These are phyloP conservation scores for Hypocryptadius cinnamomeus DNA, from an alignment of 2,113 vertebrate genomes.

Conservation along the genomic window DNA sequence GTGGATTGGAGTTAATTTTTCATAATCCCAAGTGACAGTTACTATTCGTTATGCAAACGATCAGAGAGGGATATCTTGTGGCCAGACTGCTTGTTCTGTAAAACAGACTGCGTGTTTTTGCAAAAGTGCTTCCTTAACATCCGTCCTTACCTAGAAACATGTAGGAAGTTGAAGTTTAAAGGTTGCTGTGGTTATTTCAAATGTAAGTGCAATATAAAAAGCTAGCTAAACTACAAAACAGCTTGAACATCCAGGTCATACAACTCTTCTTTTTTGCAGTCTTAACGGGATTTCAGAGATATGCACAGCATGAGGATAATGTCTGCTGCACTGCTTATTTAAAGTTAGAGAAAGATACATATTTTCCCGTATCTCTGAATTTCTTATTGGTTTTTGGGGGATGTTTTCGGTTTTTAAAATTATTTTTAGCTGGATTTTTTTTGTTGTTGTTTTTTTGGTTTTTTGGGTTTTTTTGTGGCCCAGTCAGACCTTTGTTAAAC, in stretches of 20 bases:
- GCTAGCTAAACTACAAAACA: neutral
- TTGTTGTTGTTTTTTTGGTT: too few species aligned
- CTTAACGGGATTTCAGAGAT: neutral
- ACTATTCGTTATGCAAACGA: accelerated
- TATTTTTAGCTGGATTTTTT: neutral
- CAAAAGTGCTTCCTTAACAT: neutral
- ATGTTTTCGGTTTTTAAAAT: neutral
- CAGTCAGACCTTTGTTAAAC: neutral
- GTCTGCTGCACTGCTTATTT: neutral
- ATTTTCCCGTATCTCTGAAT: neutral
- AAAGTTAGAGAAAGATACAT: neutral
- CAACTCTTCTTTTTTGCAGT: neutral
- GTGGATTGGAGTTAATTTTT: neutral
- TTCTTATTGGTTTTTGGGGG: neutral
- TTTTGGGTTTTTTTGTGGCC: neutral
- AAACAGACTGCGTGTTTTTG: neutral
- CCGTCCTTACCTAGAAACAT: neutral
- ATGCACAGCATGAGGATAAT: neutral
- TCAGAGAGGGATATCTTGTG: neutral
- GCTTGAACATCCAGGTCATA: neutral
- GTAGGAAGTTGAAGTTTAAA: neutral
- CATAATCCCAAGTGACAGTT: neutral
- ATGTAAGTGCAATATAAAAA: neutral
- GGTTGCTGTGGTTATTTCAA: neutral
- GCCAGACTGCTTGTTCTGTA: neutral